Evolutionary conservation across 2,797 vertebrate genomes (phyloP).

Genomic region (Lagocephalus sceleratus): DNA sequence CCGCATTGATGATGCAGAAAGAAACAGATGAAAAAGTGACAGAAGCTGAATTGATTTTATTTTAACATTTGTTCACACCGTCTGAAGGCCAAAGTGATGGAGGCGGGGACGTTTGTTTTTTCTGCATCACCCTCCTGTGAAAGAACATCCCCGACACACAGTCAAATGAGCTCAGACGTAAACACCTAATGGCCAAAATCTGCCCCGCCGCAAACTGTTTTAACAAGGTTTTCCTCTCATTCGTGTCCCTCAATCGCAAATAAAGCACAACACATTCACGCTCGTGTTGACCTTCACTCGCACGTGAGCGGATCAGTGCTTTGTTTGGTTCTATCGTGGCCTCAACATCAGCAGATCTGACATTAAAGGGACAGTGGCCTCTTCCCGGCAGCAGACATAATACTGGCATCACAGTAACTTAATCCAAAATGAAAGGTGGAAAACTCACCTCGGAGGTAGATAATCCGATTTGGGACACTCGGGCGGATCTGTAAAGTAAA

Average conservation of each 20-base stretch:
- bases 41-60: too few species aligned
- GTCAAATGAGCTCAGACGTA: not conserved
- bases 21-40: too few species aligned
- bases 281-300: conserved; percentile 26
- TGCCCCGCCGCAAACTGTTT: not conserved
- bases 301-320: conserved; percentile 29
- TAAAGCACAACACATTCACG: conserved; percentile 5
- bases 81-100: too few species aligned
- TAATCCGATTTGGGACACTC: conserved; percentile 85
- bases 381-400: conserved; percentile 6
- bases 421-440: not conserved
- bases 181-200: conserved; percentile 8
- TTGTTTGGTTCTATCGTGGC: conserved; percentile 54
- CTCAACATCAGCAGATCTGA: conserved; percentile 55
- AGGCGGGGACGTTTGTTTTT: too few species aligned
- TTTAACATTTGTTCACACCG: too few species aligned
- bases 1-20: too few species aligned
- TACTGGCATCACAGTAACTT: not conserved
- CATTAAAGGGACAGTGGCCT: conserved; percentile 45
- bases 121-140: too few species aligned
- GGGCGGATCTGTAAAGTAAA: conserved; percentile 77
- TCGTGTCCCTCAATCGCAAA: conserved; percentile 16
- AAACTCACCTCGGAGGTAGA: conserved; percentile 79
- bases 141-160: too few species aligned
- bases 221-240: not conserved